phyloP scores from a whole-genome alignment of 2,888 invertebrate species.

The Molanna angustata region DNA sequence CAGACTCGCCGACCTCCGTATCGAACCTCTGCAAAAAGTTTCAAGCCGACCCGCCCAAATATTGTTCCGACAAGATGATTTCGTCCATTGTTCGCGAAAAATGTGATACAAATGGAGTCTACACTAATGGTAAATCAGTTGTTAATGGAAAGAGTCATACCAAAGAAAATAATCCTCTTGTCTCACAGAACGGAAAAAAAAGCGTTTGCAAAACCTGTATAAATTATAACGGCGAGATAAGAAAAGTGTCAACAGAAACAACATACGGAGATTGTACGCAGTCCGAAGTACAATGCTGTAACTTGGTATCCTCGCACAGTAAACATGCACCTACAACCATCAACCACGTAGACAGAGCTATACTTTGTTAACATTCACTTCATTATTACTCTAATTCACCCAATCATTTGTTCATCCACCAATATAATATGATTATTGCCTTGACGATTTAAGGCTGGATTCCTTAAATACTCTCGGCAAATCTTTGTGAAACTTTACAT shows the following conservation, averaged over 20 bases:
- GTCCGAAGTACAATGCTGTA: slow-evolving; percentile 46
- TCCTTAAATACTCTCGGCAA: too few relatives aligned
- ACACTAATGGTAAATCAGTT: slow-evolving; percentile 22
- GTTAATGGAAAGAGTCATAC: slow-evolving; percentile 25
- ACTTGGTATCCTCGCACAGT: slow-evolving; percentile 37
- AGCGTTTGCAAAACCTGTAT: slow-evolving; percentile 15
- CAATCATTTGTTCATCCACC: too few relatives aligned
- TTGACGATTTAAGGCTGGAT: too few relatives aligned
- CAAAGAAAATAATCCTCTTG: slow-evolving; percentile 28
- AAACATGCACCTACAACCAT: slow-evolving; percentile 45
- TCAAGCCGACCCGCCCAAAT: slow-evolving; percentile 53
- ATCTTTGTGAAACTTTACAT: too few relatives aligned
- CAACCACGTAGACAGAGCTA: slow-evolving; percentile 47
- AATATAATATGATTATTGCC: too few relatives aligned
- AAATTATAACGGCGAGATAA: slow-evolving; percentile 22
- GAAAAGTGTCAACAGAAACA: slow-evolving; percentile 17
- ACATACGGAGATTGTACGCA: slow-evolving; percentile 40
- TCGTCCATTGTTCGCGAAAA: slow-evolving; percentile 13
- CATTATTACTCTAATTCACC: too few relatives aligned
- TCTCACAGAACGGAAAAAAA: slow-evolving; percentile 16
- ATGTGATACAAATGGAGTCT: slow-evolving; percentile 22
- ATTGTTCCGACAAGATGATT: slow-evolving; percentile 19
- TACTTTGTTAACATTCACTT: slow-evolving; percentile 45
- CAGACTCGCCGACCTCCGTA: slow-evolving; percentile 53
- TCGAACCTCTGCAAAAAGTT: slow-evolving; percentile 55